Percentiles rank a stretch among this genome's conserved stretches.
Conservation (phyloP, 2,113 vertebrate species). For the Chelonoidis abingdonii region DNA sequence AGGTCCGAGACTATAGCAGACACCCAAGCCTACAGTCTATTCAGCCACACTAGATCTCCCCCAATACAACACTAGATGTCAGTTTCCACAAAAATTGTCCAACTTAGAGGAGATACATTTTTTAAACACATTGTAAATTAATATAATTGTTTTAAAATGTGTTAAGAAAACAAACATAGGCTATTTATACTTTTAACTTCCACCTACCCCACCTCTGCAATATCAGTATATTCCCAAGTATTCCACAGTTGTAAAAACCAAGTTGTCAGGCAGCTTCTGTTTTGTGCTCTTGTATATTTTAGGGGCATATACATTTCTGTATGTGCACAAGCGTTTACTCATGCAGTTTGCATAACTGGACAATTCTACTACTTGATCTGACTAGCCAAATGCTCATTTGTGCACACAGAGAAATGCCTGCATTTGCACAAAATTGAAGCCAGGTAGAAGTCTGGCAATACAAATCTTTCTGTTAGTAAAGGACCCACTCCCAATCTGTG, state of each 20-base stretch:
- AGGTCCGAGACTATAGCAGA: neutral
- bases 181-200: neutral
- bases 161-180: neutral
- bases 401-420: neutral
- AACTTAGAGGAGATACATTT: no score
- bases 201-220: neutral
- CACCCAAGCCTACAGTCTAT: neutral
- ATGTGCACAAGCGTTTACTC: neutral
- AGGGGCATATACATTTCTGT: neutral
- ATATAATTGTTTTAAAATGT: neutral
- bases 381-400: neutral
- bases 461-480: neutral
- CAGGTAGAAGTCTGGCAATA: neutral
- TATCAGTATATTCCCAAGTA: neutral
- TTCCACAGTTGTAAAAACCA: rapidly evolving
- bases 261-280: neutral
- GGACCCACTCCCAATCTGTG: neutral
- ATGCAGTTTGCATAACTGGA: neutral
- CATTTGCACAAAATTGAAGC: neutral
- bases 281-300: neutral
- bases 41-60: no score
- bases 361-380: neutral
- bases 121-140: neutral
- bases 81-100: no score
- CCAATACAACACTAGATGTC: neutral